Evolutionary conservation across 2,888 invertebrate species (phyloP), one percentile per base, ranked within the genome.

Genomic region (Harpagoxenus sublaevis): DNA sequence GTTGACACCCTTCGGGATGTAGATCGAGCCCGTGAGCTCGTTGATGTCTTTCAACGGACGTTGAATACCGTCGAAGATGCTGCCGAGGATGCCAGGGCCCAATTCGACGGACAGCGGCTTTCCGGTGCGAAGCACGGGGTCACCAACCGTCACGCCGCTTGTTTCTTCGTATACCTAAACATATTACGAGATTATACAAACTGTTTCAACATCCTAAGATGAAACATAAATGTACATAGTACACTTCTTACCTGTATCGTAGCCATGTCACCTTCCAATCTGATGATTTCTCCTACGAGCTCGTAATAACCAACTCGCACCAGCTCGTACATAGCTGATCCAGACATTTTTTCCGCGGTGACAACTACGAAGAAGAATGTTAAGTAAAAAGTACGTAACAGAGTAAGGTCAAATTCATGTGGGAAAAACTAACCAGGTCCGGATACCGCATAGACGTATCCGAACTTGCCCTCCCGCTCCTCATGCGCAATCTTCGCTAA

Each of bases 31-130:
- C 1, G 99, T 99, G 88, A 99, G 95, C 94, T 99, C 98, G 94
- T 98, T 97, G 95, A 99, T 99, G 96, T 99, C 99, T 95, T 98
- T 99, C 93, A 99, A 95, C 0, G 99, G 99, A 94, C 99, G 98
- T 96, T 99, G 99, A 95, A 99, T 99, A 96, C 99, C 99, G 96
- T 99, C 99, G 96, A 99, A 99, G 96, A 99, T 99, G 95, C 99
- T 99, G 90, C 99, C 99, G 97, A 99, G 97, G 95, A 99, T 99
- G 94, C 99, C 99, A 74, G 99, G 99, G 9, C 99, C 99, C 83
- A 99, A 96, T 95, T 99, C 99, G 57, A 99, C 99, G 8, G 99
- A 99, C 79, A 99, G 96, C 0, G 99, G 99, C 95, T 99, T 99
- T 91, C 99, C 99, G 0, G 99, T 99, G 93, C 99, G 97, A 90